A percentile compares a stretch with the other conserved stretches of the same genome.
These are phyloP conservation scores for Sebastes flavidus DNA, from an alignment of 2,797 vertebrate genomes.

Conservation along the genomic window DNA sequence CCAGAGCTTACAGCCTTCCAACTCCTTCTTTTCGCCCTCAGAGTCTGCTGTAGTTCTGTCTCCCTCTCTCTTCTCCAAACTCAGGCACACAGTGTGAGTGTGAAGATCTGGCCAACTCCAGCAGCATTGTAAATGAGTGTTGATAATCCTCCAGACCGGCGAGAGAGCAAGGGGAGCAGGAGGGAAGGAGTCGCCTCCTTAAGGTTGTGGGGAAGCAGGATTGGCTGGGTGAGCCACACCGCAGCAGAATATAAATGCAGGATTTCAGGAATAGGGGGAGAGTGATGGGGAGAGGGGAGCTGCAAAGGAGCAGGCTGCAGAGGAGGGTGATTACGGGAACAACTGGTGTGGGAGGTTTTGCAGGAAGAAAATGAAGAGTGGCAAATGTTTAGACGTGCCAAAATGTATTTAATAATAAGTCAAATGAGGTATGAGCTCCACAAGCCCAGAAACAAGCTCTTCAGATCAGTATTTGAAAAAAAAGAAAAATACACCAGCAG, in stretches of 20 bases:
- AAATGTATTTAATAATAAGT: slow-evolving; percentile 1
- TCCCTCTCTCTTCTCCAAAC: slow-evolving; percentile 38
- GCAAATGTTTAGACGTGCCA: not conserved
- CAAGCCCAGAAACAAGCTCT: not conserved
- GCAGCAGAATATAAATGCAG: slow-evolving; percentile 73
- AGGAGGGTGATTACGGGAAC: not conserved
- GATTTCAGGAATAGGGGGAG: slow-evolving; percentile 23
- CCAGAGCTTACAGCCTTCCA: slow-evolving; percentile 64
- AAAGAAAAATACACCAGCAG: not conserved
- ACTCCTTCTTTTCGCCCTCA: slow-evolving; percentile 62
- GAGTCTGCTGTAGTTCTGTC: slow-evolving; percentile 65
- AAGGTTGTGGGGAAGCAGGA: slow-evolving; percentile 61
- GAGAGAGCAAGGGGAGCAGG: slow-evolving; percentile 39
- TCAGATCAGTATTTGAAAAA: not conserved
- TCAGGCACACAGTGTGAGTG: slow-evolving; percentile 61
- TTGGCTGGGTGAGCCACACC: slow-evolving; percentile 60
- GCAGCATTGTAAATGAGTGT: slow-evolving; percentile 54
- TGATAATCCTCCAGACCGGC: slow-evolving; percentile 42
- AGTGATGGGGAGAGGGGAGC: slow-evolving; percentile 14
- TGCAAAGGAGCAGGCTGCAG: slow-evolving; percentile 16
- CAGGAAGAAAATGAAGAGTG: not conserved
- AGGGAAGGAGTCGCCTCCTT: slow-evolving; percentile 54
- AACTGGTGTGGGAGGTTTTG: not conserved
- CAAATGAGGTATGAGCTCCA: not conserved
- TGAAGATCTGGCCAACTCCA: slow-evolving; percentile 59